These are phyloP conservation scores for Eristalinus sepulchralis DNA, from an alignment of 2,888 invertebrate species.

Conservation along the genomic window DNA sequence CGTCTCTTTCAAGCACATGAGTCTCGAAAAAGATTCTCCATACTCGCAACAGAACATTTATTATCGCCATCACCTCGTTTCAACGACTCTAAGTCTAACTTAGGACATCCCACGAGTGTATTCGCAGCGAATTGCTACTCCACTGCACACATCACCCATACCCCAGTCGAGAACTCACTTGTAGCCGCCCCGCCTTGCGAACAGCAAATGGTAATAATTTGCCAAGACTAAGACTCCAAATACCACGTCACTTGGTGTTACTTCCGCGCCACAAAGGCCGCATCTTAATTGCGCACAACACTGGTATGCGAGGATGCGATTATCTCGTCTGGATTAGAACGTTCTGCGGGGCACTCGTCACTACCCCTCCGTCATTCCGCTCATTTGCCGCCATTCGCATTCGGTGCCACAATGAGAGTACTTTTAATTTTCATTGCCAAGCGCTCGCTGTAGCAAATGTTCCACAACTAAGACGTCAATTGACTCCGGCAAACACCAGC, in stretches of 20 bases:
- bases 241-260: conserved; percentile 19
- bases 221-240: conserved; percentile 18
- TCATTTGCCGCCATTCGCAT: neutral
- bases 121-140: neutral
- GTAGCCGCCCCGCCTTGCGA: neutral
- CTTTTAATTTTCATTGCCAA: conserved; percentile 45
- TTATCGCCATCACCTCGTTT: too few relatives aligned
- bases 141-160: neutral
- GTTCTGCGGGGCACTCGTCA: neutral
- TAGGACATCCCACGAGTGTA: too few relatives aligned
- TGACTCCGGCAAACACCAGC: conserved; percentile 56
- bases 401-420: neutral
- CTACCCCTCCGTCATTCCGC: neutral
- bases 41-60: too few relatives aligned
- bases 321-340: conserved; percentile 55
- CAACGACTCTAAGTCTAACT: too few relatives aligned
- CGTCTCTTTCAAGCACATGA: too few relatives aligned
- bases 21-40: too few relatives aligned
- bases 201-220: conserved; percentile 18
- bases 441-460: conserved; percentile 50
- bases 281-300: conserved; percentile 24
- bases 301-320: conserved; percentile 17
- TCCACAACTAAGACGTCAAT: conserved; percentile 62
- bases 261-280: conserved; percentile 25
- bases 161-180: neutral